Conservation (phyloP, 2,797 vertebrate species). For the Chelon labrosus region DNA sequence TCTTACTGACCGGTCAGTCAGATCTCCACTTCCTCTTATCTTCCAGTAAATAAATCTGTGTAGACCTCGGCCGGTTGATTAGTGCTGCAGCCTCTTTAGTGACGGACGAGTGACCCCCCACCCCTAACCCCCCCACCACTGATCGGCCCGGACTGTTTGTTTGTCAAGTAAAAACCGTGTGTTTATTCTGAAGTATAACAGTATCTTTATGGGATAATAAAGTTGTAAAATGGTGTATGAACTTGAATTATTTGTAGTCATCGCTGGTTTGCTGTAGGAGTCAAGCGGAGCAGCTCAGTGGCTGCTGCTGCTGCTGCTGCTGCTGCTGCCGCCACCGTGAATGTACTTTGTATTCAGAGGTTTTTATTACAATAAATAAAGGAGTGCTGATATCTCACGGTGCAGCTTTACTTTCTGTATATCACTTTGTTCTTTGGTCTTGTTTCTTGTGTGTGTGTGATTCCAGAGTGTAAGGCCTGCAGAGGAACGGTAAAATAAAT, state of each 20-base stretch:
- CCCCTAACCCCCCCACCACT: no score
- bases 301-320: slow-evolving; percentile 52
- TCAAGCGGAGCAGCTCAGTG: slow-evolving; percentile 57
- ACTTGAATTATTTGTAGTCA: slow-evolving; percentile 71
- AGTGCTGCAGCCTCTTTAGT: slow-evolving; percentile 39
- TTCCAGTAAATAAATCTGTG: slow-evolving; percentile 53
- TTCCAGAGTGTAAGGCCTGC: not conserved
- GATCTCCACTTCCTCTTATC: slow-evolving; percentile 34
- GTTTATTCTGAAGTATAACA: slow-evolving; percentile 74
- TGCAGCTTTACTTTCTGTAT: not conserved
- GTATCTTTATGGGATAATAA: slow-evolving; percentile 74
- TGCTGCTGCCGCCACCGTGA: slow-evolving; percentile 68
- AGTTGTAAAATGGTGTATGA: slow-evolving; percentile 71
- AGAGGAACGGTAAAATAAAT: not conserved
- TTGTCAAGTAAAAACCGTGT: slow-evolving; percentile 72
- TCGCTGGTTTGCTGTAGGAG: slow-evolving; percentile 70
- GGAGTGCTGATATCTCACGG: slow-evolving; percentile 61
- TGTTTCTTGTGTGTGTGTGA: not conserved
- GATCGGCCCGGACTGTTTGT: slow-evolving; percentile 57
- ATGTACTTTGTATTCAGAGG: slow-evolving; percentile 87
- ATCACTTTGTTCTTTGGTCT: not conserved
- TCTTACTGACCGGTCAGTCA: slow-evolving; percentile 8
- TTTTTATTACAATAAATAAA: slow-evolving; percentile 89
- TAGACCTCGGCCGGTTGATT: slow-evolving; percentile 54
- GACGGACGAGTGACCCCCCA: slow-evolving; percentile 34